Percentiles rank a stretch among this genome's conserved stretches.
phyloP scores from a whole-genome alignment of 2,113 vertebrate species.

The Pelodiscus sinensis region DNA sequence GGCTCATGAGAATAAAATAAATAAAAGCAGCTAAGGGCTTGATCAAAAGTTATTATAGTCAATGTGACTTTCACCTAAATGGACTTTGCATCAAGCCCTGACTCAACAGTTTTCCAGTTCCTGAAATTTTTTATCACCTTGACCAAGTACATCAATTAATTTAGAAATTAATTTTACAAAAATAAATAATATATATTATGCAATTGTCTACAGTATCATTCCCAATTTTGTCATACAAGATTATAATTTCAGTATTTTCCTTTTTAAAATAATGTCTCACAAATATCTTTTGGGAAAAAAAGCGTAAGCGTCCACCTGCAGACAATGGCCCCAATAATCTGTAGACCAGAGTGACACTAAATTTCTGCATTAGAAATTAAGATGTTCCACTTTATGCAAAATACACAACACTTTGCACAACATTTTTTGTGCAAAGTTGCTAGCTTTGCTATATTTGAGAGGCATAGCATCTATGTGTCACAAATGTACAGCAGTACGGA shows the following conservation, averaged over 20 bases:
- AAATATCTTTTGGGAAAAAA: neutral
- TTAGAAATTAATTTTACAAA: neutral
- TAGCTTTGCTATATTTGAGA: too few relatives aligned
- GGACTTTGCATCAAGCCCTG: neutral
- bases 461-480: too few relatives aligned
- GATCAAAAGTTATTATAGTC: neutral
- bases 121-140: neutral
- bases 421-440: too few relatives aligned
- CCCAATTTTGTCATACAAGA: neutral
- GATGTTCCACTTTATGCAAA: too few relatives aligned
- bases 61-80: neutral
- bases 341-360: too few relatives aligned
- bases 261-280: neutral
- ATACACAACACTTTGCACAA: too few relatives aligned
- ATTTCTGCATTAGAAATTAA: too few relatives aligned
- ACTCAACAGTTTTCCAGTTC: neutral
- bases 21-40: neutral
- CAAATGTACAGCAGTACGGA: too few relatives aligned
- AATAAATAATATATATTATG: neutral
- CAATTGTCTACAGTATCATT: neutral
- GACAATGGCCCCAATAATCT: too few relatives aligned
- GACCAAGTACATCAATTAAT: neutral
- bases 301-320: too few relatives aligned
- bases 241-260: neutral
- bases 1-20: neutral